Percentiles rank a stretch among this genome's conserved stretches.
Conservation (phyloP, 2,888 invertebrate genomes). For the Fabriciana adippe region DNA sequence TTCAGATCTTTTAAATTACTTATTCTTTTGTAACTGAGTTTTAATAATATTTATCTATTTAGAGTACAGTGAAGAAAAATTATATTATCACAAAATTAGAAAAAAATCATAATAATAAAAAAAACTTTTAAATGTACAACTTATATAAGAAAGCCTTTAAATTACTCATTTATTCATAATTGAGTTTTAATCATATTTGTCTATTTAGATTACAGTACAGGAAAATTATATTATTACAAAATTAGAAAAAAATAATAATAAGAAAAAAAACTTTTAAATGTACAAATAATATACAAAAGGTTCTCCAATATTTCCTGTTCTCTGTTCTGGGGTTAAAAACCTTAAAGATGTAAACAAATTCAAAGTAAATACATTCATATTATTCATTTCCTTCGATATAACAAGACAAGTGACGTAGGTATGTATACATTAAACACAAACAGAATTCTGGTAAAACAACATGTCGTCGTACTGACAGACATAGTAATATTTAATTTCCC, state of each 20-base stretch:
- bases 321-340: conserved; percentile 12
- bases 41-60: too few species aligned
- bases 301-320: conserved; percentile 10
- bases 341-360: conserved; percentile 19
- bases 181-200: too few species aligned
- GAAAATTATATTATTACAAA: not conserved
- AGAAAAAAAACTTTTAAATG: not conserved
- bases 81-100: not conserved
- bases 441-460: too few species aligned
- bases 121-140: conserved; percentile 22
- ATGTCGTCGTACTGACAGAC: not conserved
- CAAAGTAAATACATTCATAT: conserved; percentile 4
- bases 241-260: not conserved
- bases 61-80: too few species aligned
- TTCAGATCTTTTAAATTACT: not conserved
- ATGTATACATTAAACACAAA: too few species aligned
- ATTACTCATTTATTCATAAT: not conserved
- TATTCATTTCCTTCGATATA: conserved; percentile 1
- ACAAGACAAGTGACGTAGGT: not conserved
- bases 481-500: not conserved
- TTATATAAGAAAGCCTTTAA: too few species aligned
- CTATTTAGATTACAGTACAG: too few species aligned
- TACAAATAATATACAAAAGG: conserved; percentile 24
- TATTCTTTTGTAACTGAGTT: too few species aligned
- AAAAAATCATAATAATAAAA: not conserved